Conservation (phyloP, 2,888 invertebrate genomes). For the Parnassius mnemosyne region DNA sequence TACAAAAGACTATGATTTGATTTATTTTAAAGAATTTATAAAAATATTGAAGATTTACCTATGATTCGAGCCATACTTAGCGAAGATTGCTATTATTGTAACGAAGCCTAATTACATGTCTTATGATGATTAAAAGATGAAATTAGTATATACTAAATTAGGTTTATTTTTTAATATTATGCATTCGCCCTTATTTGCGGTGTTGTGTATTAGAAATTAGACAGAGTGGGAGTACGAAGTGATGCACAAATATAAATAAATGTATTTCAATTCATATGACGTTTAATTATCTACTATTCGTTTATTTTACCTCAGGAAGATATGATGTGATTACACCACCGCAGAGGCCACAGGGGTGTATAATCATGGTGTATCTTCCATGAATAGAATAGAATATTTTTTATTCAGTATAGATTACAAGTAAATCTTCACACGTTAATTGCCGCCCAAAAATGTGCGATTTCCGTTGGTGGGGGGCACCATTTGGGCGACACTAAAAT, state of each 20-base stretch:
- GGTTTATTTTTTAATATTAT: constrained; percentile 43
- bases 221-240: constrained; percentile 63
- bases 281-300: constrained; percentile 24
- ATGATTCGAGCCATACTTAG: constrained; percentile 70
- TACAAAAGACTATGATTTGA: constrained; percentile 30
- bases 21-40: constrained; percentile 26
- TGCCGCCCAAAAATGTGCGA: no score
- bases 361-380: no score
- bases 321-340: no score
- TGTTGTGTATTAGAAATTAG: constrained; percentile 69
- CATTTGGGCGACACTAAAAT: no score
- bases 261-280: constrained; percentile 59
- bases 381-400: no score
- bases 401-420: no score
- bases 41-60: constrained; percentile 42
- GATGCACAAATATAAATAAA: constrained; percentile 72
- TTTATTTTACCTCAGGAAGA: no score
- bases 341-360: no score
- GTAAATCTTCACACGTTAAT: no score
- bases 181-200: constrained; percentile 59
- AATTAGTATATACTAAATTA: constrained; percentile 51
- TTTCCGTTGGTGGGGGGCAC: no score
- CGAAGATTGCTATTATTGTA: constrained; percentile 44
- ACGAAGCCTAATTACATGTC: constrained; percentile 75
- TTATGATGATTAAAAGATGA: constrained; percentile 62